These are phyloP conservation scores for Numenius phaeopus DNA, from an alignment of 2,797 vertebrate genomes.

Conservation along the genomic window DNA sequence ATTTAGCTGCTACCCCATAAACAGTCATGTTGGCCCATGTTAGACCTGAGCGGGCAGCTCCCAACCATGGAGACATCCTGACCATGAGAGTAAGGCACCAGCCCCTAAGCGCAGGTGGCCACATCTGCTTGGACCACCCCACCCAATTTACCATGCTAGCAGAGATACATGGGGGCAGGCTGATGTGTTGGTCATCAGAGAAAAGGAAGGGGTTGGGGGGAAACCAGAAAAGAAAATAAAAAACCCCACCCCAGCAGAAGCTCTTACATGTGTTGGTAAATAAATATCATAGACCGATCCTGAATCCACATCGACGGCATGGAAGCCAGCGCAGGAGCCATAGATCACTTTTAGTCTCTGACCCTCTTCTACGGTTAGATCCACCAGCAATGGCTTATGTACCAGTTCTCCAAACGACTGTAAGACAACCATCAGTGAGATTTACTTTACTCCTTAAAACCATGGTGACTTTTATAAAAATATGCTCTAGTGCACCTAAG, in stretches of 20 bases:
- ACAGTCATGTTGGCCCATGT: neutral
- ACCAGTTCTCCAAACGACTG: conserved; percentile 91
- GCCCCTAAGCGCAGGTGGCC: neutral
- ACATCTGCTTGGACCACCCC: neutral
- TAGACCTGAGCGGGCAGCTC: neutral
- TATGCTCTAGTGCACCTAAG: neutral
- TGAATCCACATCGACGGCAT: conserved; percentile 91
- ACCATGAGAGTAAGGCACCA: neutral
- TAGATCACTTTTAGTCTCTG: conserved; percentile 94
- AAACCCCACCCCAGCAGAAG: neutral
- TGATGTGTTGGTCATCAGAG: neutral
- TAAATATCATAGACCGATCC: conserved; percentile 94
- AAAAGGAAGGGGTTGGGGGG: neutral
- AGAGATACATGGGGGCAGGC: neutral
- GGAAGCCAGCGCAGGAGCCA: conserved; percentile 90
- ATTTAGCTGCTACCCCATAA: neutral
- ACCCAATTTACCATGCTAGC: neutral
- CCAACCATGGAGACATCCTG: neutral
- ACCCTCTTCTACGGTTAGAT: conserved; percentile 91
- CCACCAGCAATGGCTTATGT: conserved; percentile 91
- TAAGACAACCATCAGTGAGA: conserved; percentile 37
- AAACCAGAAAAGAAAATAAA: neutral
- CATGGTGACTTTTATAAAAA: neutral
- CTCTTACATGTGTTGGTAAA: conserved; percentile 90
- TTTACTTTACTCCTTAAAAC: neutral